Base-by-base conservation (phyloP, 2,888 invertebrate species). In the Pilophorus perplexus region DNA sequence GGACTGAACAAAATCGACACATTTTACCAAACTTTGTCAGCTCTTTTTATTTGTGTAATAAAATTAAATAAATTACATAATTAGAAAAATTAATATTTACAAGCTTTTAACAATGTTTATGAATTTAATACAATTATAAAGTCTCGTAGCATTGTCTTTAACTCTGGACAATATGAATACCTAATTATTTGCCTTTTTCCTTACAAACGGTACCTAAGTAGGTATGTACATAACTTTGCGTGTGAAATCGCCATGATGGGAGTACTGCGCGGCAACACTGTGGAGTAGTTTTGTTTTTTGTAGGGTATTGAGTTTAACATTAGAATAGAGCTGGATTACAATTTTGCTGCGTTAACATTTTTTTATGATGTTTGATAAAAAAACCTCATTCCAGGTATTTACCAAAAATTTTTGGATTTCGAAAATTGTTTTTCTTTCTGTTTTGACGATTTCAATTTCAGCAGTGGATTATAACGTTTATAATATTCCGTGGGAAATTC, bases 41-140 rank as follows among this genome's bases (percentile, higher is more conserved):
- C 50, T 55, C 64, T 69, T 69, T n/a, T 68, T 64, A 67, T 69
- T 66, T 60, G 69, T 70, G 70, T 69, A 71, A 72, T 72, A 69
- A 71, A 71, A 71, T 70, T 68, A 71, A 71, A 70, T 70, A 70
- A 70, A 71, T 68, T 66, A 69, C 71, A 70, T 69, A 71, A 70
- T 71, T 69, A 69, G 70, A 71, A 71, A 71, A 70, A 70, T 67
- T 59, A 66, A 68, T 69, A 69, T 69, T 66, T 69, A 69, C 69
- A 69, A 69, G 69, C 69, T 64, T 69, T 69, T 68, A 68, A 68
- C 66, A 64, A 60, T 66, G 27, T 55, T 64, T 54, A 52, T 64
- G 65, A 67, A 69, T 69, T 69, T 57, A 69, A 60, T 67, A 67
- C 54, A 67, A 65, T 69, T 25, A 66, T 68, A 66, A 68, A 68